Base-by-base conservation (phyloP, 1,140 invertebrate genomes). In the Maniola jurtina region DNA sequence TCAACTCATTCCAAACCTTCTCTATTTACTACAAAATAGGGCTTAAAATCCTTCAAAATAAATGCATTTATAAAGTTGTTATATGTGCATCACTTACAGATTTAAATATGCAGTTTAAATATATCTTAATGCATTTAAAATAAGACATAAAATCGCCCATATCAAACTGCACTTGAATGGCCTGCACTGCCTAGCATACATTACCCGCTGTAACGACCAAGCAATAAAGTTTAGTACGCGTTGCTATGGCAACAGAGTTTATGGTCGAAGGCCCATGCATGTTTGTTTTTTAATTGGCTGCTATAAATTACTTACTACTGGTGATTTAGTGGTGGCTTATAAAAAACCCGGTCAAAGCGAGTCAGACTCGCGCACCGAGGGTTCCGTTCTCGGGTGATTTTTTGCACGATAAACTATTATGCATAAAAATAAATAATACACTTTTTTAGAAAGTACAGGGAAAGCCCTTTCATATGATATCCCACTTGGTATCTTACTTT, bases 211-310 rank as follows among this genome's bases (percentile, higher is more conserved):
- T 74, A 77, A 77, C 71, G 72, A 74, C 60, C 66, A 54, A 48
- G 72, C 68, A 69, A 74, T 80, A 76, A 81, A 78, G 70, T 75
- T 71, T 65, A 76, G 71, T 73, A 75, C 62, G 50, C 70, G 76
- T 82, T 71, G 73, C 77, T 48, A 79, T 80, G 73, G 76, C 55
- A 70, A 80, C 76, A 13, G 64, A 47, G 63, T 69, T 59, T 36
- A 62, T 57, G 57, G 45, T 36, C 57, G 38, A 45, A 56, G 45
- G 60, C 42, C 48, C 40, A 48, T 50, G 45, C 62, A 50, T 68
- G 36, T 71, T 65, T 54, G 59, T 50, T 61, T 61, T 66, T 67
- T 45, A 48, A 57, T 59, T 65, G 36, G 63, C 35, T 47, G 16
- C 60, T 11, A 63, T 63, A 63, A 68, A 68, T 58, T 68, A 68